A percentile compares a stretch with the other conserved stretches of the same genome.
Conservation (phyloP, 2,113 vertebrate genomes). For the Lathamus discolor region DNA sequence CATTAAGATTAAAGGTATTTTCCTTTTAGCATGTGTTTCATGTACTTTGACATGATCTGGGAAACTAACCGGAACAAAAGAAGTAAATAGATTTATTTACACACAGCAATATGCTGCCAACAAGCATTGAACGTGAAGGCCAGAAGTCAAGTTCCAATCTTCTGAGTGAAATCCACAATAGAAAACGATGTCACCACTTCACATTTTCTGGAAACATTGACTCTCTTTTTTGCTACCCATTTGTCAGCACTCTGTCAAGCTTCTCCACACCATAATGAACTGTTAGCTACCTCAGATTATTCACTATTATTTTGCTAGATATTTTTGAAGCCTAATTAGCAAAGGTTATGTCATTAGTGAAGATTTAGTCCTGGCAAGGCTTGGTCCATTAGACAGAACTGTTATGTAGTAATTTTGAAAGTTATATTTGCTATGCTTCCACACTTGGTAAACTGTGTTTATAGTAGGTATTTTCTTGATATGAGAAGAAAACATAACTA, state of each 20-base stretch:
- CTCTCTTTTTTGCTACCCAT: constrained; percentile 3
- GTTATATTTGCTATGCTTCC: background rate
- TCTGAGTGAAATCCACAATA: constrained; percentile 26
- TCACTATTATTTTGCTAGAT: background rate
- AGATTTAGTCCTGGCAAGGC: background rate
- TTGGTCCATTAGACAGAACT: background rate
- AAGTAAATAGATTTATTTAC: constrained; percentile 17
- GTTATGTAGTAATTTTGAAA: background rate
- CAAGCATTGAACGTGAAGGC: background rate
- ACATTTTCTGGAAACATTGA: constrained; percentile 19
- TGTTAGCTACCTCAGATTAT: constrained; percentile 10
- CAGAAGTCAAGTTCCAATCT: constrained; percentile 51
- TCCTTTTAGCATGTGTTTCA: background rate
- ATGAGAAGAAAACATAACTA: background rate
- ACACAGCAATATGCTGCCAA: background rate
- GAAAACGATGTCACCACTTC: constrained; percentile 22
- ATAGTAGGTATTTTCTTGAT: background rate
- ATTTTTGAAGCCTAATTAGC: background rate
- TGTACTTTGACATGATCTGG: background rate
- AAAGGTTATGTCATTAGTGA: background rate
- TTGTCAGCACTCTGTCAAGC: constrained; percentile 18
- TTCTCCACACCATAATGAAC: background rate
- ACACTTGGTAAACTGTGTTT: background rate
- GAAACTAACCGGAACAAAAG: constrained; percentile 4
- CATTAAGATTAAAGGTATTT: constrained; percentile 12